Base-by-base conservation (phyloP, 2,113 vertebrate genomes). In the Corythaixoides concolor region DNA sequence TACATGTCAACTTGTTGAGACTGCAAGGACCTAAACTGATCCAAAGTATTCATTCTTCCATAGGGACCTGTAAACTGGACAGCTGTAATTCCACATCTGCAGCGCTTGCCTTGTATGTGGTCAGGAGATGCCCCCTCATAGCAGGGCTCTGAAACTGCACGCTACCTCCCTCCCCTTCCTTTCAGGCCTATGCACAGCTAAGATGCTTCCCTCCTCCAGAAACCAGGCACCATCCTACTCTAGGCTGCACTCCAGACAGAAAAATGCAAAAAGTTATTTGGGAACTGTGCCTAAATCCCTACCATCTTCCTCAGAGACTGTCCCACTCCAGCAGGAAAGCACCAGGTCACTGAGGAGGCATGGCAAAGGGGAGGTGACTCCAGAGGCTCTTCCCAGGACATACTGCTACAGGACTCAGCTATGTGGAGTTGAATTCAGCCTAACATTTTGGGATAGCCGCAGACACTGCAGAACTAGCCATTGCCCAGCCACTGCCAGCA, bases 311-410 rank as follows among this genome's bases (percentile, higher is more conserved):
- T 81, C 55, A 67, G 49, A 85, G 37, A 50, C 13, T 11, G 5
- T 13, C 15, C 68, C 64, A 35, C 37, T 58, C 47, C 56, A 66
- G 68, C 37, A 78, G 23, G 22, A 83, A 59, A 43, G 58, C 2
- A 1, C 19, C 0, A 0, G 30, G 26, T 45, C 50, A 73, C 4
- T 24, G 33, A 84, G 22, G 43, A 30, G 50, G 19, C 26, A 67
- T 1, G 2, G 64, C 67, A 92, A 85, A 83, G 15, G 37, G 53
- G 6, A 50, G 8, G 9, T 16, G 14, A 68, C 66, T 49, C 32
- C 39, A 50, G 50, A 89, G 33, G 35, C 33, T 47, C 30, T 80
- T 93, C 50, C 53, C 43, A 73, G 33, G 35, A 64, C 4, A 20
- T 7, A 22, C 16, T 19, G 41, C 6, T 62, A 33, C 28, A 62